phyloP scores from a whole-genome alignment of 2,888 invertebrate species.

The Athrips mouffetella region DNA sequence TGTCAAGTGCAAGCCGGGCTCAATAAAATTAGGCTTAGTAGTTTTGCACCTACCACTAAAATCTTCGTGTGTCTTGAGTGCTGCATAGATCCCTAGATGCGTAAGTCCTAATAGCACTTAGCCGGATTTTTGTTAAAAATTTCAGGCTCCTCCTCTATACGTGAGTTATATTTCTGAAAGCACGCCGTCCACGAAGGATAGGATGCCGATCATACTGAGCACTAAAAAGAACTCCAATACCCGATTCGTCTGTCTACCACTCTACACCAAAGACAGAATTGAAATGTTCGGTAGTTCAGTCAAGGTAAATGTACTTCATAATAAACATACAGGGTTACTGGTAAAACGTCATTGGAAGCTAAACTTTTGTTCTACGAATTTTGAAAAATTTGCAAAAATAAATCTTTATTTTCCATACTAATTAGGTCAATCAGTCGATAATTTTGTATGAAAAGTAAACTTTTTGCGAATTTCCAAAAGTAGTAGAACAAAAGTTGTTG shows the following conservation, averaged over 20 bases:
- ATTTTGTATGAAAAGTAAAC: too few relatives aligned
- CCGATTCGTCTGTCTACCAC: slow-evolving; percentile 57
- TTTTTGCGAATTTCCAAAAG: too few relatives aligned
- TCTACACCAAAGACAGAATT: slow-evolving; percentile 53
- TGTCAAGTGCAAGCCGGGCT: too few relatives aligned
- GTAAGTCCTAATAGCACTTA: neutral
- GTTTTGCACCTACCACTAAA: too few relatives aligned
- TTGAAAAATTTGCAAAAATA: too few relatives aligned
- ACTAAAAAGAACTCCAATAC: slow-evolving; percentile 58
- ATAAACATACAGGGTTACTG: neutral
- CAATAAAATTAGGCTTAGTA: too few relatives aligned
- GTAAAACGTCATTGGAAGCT: neutral
- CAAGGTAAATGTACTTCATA: slow-evolving; percentile 40
- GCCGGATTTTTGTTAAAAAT: neutral
- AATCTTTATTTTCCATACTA: too few relatives aligned
- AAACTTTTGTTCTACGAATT: neutral
- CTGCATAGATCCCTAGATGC: neutral
- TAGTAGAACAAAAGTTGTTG: too few relatives aligned
- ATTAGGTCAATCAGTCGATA: too few relatives aligned
- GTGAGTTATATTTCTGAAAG: slow-evolving; percentile 53
- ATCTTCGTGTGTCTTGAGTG: neutral
- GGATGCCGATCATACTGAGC: slow-evolving; percentile 61
- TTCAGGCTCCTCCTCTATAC: slow-evolving; percentile 56
- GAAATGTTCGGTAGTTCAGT: slow-evolving; percentile 59
- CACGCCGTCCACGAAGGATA: slow-evolving; percentile 54